These are phyloP conservation scores for Graphium colonna DNA, from an alignment of 2,888 invertebrate species.

Conservation along the genomic window DNA sequence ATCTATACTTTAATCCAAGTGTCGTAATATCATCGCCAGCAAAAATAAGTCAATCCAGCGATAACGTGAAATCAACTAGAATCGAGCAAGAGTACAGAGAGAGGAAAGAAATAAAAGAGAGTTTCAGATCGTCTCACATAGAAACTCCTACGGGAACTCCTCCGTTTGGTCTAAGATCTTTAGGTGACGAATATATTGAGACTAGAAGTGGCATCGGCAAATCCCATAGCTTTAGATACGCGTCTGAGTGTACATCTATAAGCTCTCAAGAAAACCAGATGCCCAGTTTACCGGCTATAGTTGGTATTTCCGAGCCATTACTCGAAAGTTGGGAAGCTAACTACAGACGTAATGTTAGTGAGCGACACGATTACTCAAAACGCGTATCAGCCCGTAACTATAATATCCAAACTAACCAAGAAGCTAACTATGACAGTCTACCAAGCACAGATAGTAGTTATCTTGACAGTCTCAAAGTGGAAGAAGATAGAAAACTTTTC, in stretches of 20 bases:
- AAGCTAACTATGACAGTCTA: slow-evolving; percentile 67
- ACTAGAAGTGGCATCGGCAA: slow-evolving; percentile 82
- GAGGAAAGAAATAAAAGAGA: slow-evolving; percentile 52
- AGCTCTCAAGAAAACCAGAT: slow-evolving; percentile 73
- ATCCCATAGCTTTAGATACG: slow-evolving; percentile 85
- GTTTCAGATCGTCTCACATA: slow-evolving; percentile 47
- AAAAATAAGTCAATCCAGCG: slow-evolving; percentile 62
- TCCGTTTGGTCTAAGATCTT: slow-evolving; percentile 55
- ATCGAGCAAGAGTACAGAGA: slow-evolving; percentile 65
- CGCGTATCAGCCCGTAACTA: slow-evolving; percentile 68
- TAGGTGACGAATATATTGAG: slow-evolving; percentile 69
- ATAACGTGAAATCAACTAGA: slow-evolving; percentile 59
- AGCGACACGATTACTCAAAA: slow-evolving; percentile 62
- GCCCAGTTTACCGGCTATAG: slow-evolving; percentile 75
- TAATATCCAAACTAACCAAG: slow-evolving; percentile 52
- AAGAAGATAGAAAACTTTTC: slow-evolving; percentile 64
- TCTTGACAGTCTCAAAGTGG: slow-evolving; percentile 69
- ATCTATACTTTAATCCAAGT: slow-evolving; percentile 62
- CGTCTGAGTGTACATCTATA: slow-evolving; percentile 72
- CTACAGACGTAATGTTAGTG: slow-evolving; percentile 63
- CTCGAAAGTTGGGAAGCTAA: slow-evolving; percentile 77
- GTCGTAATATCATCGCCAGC: slow-evolving; percentile 57
- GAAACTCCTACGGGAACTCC: slow-evolving; percentile 32
- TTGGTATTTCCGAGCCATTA: slow-evolving; percentile 73
- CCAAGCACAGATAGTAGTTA: slow-evolving; percentile 74